phyloP scores from a whole-genome alignment of 2,888 invertebrate species.

The Iphiclides podalirius region DNA sequence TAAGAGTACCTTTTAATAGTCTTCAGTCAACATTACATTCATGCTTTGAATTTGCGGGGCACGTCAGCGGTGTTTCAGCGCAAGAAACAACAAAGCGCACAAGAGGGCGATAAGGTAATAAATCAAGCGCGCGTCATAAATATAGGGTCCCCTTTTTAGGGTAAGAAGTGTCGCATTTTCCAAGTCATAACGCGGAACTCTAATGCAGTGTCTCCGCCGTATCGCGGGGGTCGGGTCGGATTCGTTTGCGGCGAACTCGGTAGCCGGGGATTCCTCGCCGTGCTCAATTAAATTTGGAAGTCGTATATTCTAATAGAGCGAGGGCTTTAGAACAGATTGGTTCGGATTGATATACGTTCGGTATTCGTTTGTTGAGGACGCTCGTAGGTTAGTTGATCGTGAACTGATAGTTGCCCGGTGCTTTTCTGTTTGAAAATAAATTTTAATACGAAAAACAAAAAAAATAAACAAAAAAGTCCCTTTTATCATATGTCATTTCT shows the following conservation, averaged over 20 bases:
- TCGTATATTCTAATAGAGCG: slow-evolving; percentile 41
- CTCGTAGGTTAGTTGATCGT: no score
- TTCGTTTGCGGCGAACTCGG: slow-evolving; percentile 32
- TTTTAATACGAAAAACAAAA: no score
- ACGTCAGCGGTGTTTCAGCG: no score
- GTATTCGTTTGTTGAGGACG: neutral
- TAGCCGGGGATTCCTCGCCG: slow-evolving; percentile 32
- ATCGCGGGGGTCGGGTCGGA: slow-evolving; percentile 33
- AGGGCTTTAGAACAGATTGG: slow-evolving; percentile 24
- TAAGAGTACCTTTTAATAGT: no score
- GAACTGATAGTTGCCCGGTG: no score
- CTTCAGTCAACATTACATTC: no score
- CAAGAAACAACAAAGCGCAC: slow-evolving; percentile 48
- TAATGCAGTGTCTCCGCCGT: slow-evolving; percentile 52
- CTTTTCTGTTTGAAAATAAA: no score
- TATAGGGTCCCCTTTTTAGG: slow-evolving; percentile 46
- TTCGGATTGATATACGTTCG: slow-evolving; percentile 23
- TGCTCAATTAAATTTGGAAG: slow-evolving; percentile 48
- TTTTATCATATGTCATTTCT: no score
- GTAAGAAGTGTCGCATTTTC: slow-evolving; percentile 62
- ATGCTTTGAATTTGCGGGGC: no score
- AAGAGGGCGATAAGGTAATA: slow-evolving; percentile 51
- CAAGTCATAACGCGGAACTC: slow-evolving; percentile 53
- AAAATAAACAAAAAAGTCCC: no score
- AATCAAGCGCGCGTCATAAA: slow-evolving; percentile 60